A percentile compares a stretch with the other conserved stretches of the same genome.
These are phyloP conservation scores for Mus minutoides DNA, from an alignment of 2,797 vertebrate genomes.

Conservation along the genomic window DNA sequence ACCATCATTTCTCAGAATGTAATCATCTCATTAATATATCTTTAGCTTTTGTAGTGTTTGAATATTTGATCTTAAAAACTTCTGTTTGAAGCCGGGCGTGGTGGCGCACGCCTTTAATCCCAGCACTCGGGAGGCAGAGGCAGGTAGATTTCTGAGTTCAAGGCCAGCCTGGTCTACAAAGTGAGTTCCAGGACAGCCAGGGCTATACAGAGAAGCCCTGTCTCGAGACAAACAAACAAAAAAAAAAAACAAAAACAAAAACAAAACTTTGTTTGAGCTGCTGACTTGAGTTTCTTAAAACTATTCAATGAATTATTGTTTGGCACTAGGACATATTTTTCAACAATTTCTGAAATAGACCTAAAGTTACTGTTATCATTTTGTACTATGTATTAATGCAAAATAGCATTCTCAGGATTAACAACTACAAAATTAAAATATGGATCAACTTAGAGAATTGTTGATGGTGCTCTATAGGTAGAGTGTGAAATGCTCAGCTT, in stretches of 20 bases:
- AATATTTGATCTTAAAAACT: not conserved
- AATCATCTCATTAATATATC: not conserved
- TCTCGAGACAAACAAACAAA: too few relatives aligned
- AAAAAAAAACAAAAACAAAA: too few relatives aligned
- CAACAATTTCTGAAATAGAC: not conserved
- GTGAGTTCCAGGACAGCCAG: too few relatives aligned
- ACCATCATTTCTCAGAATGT: not conserved
- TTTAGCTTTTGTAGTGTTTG: not conserved
- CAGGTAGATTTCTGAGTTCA: too few relatives aligned
- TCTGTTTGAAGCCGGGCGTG: too few relatives aligned
- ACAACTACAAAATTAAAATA: not conserved
- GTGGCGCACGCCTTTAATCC: too few relatives aligned
- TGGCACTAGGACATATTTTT: not conserved
- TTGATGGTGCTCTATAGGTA: not conserved
- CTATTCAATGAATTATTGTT: not conserved
- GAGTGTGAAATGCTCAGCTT: not conserved
- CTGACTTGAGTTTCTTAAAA: not conserved
- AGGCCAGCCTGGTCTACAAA: too few relatives aligned
- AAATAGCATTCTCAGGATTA: not conserved
- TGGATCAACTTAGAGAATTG: not conserved
- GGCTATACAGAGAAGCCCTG: too few relatives aligned
- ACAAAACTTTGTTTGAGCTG: not conserved
- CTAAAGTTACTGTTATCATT: not conserved
- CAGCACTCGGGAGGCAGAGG: too few relatives aligned
- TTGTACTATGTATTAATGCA: not conserved